Base-by-base conservation (phyloP, 2,888 invertebrate species). In the Emesis russula region DNA sequence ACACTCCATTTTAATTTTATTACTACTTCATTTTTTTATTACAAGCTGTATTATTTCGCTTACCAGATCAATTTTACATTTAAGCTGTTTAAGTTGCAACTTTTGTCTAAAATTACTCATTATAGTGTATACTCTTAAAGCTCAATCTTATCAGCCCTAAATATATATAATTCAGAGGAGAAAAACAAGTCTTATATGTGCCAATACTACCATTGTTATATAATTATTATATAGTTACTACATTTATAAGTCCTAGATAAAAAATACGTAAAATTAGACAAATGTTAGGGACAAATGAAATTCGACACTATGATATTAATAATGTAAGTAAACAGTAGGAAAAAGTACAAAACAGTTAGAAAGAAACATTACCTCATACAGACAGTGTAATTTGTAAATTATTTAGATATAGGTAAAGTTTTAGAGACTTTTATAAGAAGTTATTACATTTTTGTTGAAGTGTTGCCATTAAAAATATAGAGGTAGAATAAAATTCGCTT, bases 381-480 rank as follows among this genome's bases (percentile, higher is more conserved):
- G 95, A 97, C 98, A 98, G 97, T 97, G 97, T 98, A 98, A 48
- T 48, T 97, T 98, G 97, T 98, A 97, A 96, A 97, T 97, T 98
- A 94, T 96, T 80, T 95, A 95, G 95, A 95, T 90, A 88, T 96
- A 97, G 96, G 95, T 96, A 96, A 96, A 87, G 95, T 96, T 96
- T 96, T 96, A 95, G 96, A 93, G 92, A 92, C 92, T 97, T 97
- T 96, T 97, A 96, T 96, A 97, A 93, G 96, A 96, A 97, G 95
- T 97, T 97, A 58, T 58, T 58, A 97, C 96, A 78, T 85, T 92
- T 85, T 86, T 88, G 81, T 82, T 38, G n/a, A 86, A 80, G 81
- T 78, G 91, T 92, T 95, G 94, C 90, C 94, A 94, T 78, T n/a
- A 80, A 81, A 77, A 71, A 66, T 76, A 78, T 70, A 70, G 70